Conservation (phyloP, 2,888 invertebrate species). For the Cryptocephalus moraei region DNA sequence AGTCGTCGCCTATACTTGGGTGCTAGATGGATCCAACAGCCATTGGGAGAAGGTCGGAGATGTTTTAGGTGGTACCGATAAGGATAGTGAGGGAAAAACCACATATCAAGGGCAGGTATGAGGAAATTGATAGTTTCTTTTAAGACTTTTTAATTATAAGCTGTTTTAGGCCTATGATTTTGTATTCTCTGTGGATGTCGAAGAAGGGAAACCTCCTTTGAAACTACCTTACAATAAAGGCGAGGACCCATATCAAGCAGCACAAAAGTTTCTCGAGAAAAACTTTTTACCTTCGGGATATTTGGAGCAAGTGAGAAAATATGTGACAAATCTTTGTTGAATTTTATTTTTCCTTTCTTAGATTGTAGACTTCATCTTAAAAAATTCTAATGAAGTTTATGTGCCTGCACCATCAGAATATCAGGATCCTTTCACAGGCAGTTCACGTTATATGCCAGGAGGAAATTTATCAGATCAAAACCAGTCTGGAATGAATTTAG, state of each 20-base stretch:
- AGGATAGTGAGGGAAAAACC: conserved; percentile 60
- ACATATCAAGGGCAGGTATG: conserved; percentile 70
- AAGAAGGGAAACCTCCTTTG: conserved; percentile 77
- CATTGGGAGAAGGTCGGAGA: conserved; percentile 83
- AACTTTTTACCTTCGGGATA: conserved; percentile 76
- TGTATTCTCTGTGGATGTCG: conserved; percentile 92
- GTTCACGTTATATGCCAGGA: conserved; percentile 49
- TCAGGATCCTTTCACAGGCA: conserved; percentile 62
- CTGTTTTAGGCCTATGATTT: conserved; percentile 71
- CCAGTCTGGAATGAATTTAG: conserved; percentile 34
- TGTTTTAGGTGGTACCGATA: conserved; percentile 66
- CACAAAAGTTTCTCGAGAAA: conserved; percentile 81
- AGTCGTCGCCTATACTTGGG: conserved; percentile 77
- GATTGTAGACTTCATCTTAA: conserved; percentile 85
- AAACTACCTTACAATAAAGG: conserved; percentile 84
- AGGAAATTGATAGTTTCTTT: neutral
- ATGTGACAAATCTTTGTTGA: neutral
- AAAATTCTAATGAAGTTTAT: conserved; percentile 54
- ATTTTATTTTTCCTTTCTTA: conserved; percentile 9
- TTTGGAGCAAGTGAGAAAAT: conserved; percentile 55
- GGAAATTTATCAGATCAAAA: conserved; percentile 10
- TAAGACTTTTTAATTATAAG: neutral
- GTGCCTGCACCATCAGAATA: conserved; percentile 35
- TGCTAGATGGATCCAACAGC: conserved; percentile 42
- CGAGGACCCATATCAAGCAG: conserved; percentile 88